Conservation (phyloP, 2,797 vertebrate genomes). For the Psittacula derbiana region DNA sequence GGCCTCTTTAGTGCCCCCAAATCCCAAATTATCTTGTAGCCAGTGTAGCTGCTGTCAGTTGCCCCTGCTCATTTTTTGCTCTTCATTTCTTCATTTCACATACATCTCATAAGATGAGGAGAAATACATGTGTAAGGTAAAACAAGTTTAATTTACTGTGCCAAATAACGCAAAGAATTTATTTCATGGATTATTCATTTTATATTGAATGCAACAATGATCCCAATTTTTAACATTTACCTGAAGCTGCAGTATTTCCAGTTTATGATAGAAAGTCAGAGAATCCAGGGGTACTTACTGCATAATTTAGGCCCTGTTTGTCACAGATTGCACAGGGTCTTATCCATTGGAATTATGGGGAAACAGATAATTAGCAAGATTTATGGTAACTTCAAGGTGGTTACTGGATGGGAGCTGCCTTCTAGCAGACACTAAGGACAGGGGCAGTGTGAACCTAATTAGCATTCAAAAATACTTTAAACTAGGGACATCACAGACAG, state of each 20-base stretch:
- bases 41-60: background rate
- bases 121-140: background rate
- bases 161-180: conserved; percentile 12
- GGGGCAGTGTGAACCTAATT: conserved; percentile 24
- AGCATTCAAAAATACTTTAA: conserved; percentile 29
- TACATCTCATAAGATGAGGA: background rate
- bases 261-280: background rate
- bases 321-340: background rate
- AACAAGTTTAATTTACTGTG: conserved; percentile 13
- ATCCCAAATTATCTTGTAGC: background rate
- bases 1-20: background rate
- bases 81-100: background rate
- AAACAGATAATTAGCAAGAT: conserved; percentile 53
- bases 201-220: conserved; percentile 12
- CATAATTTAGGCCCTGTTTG: conserved; percentile 24
- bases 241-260: conserved; percentile 26
- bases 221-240: conserved; percentile 6
- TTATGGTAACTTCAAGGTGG: conserved; percentile 32
- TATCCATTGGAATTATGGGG: background rate
- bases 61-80: background rate
- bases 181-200: conserved; percentile 38
- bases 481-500: background rate
- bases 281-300: background rate
- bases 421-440: background rate
- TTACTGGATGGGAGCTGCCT: conserved; percentile 1